Conservation (phyloP, 2,888 invertebrate species). For the Sthenelais limicola region DNA sequence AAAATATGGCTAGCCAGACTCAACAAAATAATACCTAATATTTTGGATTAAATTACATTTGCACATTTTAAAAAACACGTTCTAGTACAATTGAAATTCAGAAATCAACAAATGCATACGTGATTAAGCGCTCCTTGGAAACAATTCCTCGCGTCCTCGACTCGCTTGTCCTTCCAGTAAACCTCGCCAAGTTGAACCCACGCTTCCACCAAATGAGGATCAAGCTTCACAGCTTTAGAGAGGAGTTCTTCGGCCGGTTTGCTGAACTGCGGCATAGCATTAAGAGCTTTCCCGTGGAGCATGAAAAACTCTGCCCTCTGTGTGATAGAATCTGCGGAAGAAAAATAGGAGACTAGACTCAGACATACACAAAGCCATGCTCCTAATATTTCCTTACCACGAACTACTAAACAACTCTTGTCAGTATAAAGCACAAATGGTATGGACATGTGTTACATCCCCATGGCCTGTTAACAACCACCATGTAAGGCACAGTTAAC, state of each 20-base stretch:
- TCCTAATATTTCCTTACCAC: background rate
- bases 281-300: constrained; percentile 81
- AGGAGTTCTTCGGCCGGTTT: constrained; percentile 82
- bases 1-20: no score
- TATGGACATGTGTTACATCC: no score
- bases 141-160: constrained; percentile 85
- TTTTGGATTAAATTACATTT: no score
- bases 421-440: no score
- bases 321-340: constrained; percentile 57
- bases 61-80: no score
- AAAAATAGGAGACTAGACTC: background rate
- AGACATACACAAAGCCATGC: background rate
- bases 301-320: constrained; percentile 74
- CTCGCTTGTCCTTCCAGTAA: constrained; percentile 89
- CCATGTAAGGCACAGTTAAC: no score
- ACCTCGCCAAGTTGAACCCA: constrained; percentile 93
- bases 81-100: background rate
- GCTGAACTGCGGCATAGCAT: constrained; percentile 80
- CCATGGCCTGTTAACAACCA: no score
- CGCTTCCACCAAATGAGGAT: constrained; percentile 84
- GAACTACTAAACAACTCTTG: background rate
- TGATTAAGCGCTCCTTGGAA: constrained; percentile 80
- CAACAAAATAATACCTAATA: no score
- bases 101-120: constrained; percentile 55
- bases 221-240: constrained; percentile 87